phyloP scores from a whole-genome alignment of 2,113 vertebrate genomes.

The Hemiscyllium ocellatum region DNA sequence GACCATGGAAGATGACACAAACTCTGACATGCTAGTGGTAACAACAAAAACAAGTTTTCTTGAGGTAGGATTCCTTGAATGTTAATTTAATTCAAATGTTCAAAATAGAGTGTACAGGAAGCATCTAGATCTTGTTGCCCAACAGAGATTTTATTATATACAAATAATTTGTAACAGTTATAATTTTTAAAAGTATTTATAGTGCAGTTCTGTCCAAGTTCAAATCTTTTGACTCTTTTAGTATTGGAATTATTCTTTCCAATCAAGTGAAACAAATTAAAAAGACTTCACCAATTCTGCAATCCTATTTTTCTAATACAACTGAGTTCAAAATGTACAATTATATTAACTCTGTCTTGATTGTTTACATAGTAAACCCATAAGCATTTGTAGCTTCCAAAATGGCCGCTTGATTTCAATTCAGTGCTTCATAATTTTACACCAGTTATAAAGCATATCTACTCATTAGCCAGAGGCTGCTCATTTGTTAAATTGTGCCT shows the following conservation, averaged over 20 bases:
- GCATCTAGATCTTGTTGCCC: neutral
- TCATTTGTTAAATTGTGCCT: neutral
- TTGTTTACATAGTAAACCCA: neutral
- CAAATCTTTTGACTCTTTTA: neutral
- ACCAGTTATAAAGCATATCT: neutral
- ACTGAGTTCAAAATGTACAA: too few species aligned
- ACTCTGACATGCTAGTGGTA: constrained; percentile 95
- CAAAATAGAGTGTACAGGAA: neutral
- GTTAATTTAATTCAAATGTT: neutral
- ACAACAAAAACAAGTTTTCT: constrained; percentile 91
- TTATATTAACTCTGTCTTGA: neutral
- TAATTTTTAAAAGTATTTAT: neutral
- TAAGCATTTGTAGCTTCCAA: neutral
- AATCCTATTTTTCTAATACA: neutral
- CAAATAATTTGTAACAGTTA: neutral
- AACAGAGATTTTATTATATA: neutral
- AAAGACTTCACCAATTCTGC: neutral
- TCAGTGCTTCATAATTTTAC: neutral
- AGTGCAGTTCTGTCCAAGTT: neutral
- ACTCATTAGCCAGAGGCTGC: neutral
- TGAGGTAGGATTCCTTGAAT: constrained; percentile 63
- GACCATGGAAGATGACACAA: constrained; percentile 92
- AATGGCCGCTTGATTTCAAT: neutral
- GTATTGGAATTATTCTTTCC: neutral
- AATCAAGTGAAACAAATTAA: neutral